Conservation (phyloP, 2,113 vertebrate species). For the Penelope pileata region DNA sequence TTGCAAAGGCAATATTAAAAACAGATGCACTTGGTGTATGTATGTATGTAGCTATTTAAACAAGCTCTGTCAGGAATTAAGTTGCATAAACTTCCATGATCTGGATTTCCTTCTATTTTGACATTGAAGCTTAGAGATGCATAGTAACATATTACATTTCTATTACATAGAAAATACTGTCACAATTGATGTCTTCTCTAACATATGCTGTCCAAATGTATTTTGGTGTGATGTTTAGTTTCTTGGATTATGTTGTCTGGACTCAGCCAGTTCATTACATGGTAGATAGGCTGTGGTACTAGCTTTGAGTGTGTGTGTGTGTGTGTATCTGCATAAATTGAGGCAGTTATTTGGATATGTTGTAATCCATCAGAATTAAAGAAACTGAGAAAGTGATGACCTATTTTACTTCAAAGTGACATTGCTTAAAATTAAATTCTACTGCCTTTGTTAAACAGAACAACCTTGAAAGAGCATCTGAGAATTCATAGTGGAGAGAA, state of each 20-base stretch:
- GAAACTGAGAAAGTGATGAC: not conserved
- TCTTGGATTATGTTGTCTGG: not conserved
- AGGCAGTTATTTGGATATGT: not conserved
- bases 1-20: not conserved
- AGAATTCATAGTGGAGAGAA: conserved; percentile 98
- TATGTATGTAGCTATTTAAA: not conserved
- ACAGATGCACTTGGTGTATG: accelerated
- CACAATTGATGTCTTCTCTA: not conserved
- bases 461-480: conserved; percentile 94
- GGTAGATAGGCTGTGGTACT: not conserved
- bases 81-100: not conserved
- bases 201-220: not conserved
- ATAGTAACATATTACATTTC: not conserved
- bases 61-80: not conserved
- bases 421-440: not conserved
- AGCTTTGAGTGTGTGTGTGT: not conserved
- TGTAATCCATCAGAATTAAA: not conserved
- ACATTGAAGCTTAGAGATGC: not conserved
- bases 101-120: not conserved
- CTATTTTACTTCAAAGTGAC: not conserved
- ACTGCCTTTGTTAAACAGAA: conserved; percentile 75
- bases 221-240: not conserved
- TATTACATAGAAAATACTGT: not conserved
- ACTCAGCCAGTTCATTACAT: not conserved
- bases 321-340: not conserved